Evolutionary conservation across 2,888 invertebrate species (phyloP).

Genomic region (Trissoscelio sp.): DNA sequence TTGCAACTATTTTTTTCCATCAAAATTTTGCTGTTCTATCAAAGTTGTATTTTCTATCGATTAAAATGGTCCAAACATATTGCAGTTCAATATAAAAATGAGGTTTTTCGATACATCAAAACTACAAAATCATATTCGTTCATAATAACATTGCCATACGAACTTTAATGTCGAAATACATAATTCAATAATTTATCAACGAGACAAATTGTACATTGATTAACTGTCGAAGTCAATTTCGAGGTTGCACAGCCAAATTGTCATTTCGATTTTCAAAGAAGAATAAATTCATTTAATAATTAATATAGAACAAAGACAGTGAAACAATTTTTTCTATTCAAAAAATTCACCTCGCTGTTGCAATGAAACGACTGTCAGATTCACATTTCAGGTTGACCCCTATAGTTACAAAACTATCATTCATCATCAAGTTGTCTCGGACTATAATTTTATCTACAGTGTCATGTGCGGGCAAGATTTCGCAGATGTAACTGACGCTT

Average conservation of each 20-base stretch:
- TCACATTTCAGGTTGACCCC: constrained; percentile 30
- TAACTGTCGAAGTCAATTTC: constrained; percentile 44
- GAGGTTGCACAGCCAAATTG: constrained; percentile 24
- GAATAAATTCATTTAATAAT: constrained; percentile 19
- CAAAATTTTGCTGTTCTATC: too few species aligned
- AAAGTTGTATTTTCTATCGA: too few species aligned
- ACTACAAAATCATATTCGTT: constrained; percentile 12
- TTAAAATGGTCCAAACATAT: too few species aligned
- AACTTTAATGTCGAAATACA: constrained; percentile 25
- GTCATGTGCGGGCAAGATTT: constrained; percentile 61
- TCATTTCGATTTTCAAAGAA: constrained; percentile 26
- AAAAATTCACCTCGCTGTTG: neutral
- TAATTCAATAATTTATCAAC: constrained; percentile 48
- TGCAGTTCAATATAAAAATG: too few species aligned
- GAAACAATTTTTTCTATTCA: neutral
- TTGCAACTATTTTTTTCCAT: too few species aligned
- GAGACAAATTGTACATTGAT: constrained; percentile 41
- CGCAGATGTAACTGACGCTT: constrained; percentile 59
- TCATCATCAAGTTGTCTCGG: constrained; percentile 58
- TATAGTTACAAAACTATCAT: constrained; percentile 62
- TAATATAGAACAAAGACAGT: constrained; percentile 20
- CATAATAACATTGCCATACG: constrained; percentile 2
- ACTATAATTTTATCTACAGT: constrained; percentile 60
- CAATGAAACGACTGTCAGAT: constrained; percentile 41
- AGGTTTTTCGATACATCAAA: too few species aligned